A percentile compares a stretch with the other conserved stretches of the same genome.
phyloP scores from a whole-genome alignment of 2,113 vertebrate species.

The Notarius quadriscutis region DNA sequence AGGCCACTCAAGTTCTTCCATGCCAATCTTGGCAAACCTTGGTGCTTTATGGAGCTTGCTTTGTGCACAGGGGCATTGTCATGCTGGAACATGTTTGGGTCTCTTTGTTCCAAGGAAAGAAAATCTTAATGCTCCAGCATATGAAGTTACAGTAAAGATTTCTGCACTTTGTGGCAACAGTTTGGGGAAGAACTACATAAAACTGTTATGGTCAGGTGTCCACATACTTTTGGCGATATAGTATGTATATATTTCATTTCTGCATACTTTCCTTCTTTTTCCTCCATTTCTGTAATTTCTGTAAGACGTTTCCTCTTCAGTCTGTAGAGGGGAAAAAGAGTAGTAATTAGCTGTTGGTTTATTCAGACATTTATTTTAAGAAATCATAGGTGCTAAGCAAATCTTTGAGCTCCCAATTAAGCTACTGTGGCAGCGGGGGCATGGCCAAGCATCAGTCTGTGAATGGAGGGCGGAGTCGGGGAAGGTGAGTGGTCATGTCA shows the following conservation, averaged over 20 bases:
- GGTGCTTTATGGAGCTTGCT: neutral
- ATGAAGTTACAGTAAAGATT: neutral
- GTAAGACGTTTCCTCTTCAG: slow-evolving; percentile 8
- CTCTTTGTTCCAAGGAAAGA: neutral
- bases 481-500: too few relatives aligned
- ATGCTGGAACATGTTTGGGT: neutral
- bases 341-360: neutral
- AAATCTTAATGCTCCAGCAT: neutral
- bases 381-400: neutral
- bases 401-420: neutral
- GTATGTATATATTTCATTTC: neutral
- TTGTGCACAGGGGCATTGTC: neutral
- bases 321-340: slow-evolving; percentile 2
- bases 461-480: too few relatives aligned
- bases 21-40: neutral
- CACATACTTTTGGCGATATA: neutral
- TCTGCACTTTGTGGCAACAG: neutral
- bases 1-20: neutral
- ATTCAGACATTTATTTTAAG: neutral
- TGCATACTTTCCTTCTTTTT: neutral
- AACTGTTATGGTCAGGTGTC: neutral
- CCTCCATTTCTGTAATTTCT: neutral
- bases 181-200: neutral
- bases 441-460: too few relatives aligned
- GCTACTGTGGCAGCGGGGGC: too few relatives aligned